Conservation (phyloP, 1,140 invertebrate species). For the Bombus sylvicola region DNA sequence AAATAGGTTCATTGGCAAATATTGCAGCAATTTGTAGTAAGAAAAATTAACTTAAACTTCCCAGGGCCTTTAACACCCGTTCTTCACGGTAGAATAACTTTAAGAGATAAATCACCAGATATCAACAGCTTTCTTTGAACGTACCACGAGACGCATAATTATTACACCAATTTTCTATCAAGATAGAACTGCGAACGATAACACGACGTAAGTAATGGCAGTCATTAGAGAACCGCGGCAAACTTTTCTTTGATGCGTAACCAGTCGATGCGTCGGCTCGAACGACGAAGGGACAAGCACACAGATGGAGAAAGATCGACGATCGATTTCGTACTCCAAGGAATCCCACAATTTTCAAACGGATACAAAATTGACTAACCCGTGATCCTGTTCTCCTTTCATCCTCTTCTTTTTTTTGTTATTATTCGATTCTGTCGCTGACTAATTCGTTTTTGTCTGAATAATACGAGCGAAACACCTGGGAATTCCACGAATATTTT, state of each 20-base stretch:
- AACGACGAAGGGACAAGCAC: conserved; percentile 2
- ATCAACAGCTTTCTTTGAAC: conserved; percentile 8
- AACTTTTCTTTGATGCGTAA: conserved; percentile 18
- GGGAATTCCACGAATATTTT: background rate
- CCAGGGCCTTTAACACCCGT: background rate
- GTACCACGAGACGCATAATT: background rate
- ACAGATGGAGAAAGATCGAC: background rate
- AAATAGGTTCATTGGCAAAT: background rate
- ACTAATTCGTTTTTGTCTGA: background rate
- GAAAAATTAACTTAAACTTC: background rate
- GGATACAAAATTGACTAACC: conserved; percentile 10
- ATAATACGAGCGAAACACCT: background rate
- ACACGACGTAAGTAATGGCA: conserved; percentile 17
- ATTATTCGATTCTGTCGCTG: background rate
- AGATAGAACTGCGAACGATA: background rate
- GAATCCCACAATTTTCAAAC: background rate
- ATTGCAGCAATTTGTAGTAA: background rate
- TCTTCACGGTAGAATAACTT: background rate
- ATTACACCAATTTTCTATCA: conserved; percentile 35
- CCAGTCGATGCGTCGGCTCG: background rate
- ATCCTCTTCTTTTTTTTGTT: background rate
- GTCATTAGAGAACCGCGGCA: conserved; percentile 12
- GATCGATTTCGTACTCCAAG: background rate
- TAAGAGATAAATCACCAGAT: conserved; percentile 6
- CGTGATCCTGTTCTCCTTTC: background rate